Evolutionary conservation across 2,888 invertebrate species (phyloP).

Genomic region (Marasmarcha lunaedactyla): DNA sequence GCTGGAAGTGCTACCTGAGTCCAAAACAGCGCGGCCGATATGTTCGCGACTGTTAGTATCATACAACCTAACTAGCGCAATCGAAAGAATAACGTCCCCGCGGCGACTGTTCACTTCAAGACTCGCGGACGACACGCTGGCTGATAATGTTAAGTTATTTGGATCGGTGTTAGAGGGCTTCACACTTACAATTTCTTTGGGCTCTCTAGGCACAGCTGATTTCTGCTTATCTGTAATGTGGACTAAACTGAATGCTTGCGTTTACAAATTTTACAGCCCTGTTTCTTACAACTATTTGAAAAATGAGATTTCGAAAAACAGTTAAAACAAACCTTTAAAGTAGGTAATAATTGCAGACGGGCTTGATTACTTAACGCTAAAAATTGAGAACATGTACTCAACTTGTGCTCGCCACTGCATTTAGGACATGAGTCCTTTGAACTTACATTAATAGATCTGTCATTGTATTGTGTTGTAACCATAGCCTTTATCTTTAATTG

Average conservation of each 20-base stretch:
- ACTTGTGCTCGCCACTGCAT: not conserved
- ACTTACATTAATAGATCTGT: too few species aligned
- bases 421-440: not conserved
- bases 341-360: not conserved
- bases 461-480: not conserved
- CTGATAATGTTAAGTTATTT: not conserved
- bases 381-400: not conserved
- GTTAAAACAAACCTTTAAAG: conserved; percentile 4
- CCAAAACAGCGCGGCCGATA: conserved; percentile 3
- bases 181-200: too few species aligned
- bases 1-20: conserved; percentile 8
- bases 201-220: too few species aligned
- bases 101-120: not conserved
- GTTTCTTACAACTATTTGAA: conserved; percentile 1
- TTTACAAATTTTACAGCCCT: conserved; percentile 5
- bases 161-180: too few species aligned
- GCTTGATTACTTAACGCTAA: not conserved
- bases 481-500: not conserved
- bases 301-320: conserved; percentile 2
- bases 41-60: not conserved
- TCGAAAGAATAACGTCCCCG: not conserved
- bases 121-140: not conserved
- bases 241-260: not conserved
- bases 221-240: not conserved
- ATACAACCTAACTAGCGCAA: not conserved